Conservation (phyloP, 2,888 invertebrate genomes). For the Philereme transversata region DNA sequence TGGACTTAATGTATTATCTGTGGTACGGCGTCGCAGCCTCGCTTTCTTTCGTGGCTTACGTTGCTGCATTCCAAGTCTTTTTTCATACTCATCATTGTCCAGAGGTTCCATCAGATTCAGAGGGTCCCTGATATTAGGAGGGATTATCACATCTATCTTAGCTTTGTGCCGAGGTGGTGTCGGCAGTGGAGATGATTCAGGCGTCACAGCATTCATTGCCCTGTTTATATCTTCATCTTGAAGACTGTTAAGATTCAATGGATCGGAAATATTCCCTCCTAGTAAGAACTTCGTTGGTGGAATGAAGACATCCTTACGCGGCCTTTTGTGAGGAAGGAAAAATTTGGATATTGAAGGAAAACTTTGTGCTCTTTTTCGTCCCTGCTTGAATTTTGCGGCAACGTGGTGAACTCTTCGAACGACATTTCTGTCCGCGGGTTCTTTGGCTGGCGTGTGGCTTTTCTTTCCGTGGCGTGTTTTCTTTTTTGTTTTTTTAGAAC, state of each 20-base stretch:
- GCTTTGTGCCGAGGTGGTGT: conserved; percentile 91
- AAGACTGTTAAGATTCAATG: conserved; percentile 95
- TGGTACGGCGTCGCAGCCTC: conserved; percentile 79
- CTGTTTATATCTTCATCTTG: conserved; percentile 91
- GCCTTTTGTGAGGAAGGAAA: conserved; percentile 88
- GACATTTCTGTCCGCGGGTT: conserved; percentile 66
- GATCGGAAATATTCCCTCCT: conserved; percentile 98
- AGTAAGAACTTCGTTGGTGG: conserved; percentile 96
- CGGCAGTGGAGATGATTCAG: conserved; percentile 95
- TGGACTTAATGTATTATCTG: conserved; percentile 70
- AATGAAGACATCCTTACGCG: conserved; percentile 90
- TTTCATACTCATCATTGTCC: conserved; percentile 92
- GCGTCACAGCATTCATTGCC: conserved; percentile 95
- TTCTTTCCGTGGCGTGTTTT: conserved; percentile 77
- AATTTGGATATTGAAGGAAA: conserved; percentile 89
- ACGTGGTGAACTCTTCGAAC: conserved; percentile 72
- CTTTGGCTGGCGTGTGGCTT: conserved; percentile 68
- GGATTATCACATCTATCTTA: conserved; percentile 95
- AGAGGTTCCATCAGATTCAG: conserved; percentile 92
- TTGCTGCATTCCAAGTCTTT: conserved; percentile 88
- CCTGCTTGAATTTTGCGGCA: conserved; percentile 76
- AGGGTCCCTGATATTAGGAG: conserved; percentile 96
- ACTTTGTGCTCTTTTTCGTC: conserved; percentile 87
- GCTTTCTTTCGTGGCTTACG: conserved; percentile 87
- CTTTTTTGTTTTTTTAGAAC: conserved; percentile 72